Percentiles rank a stretch among this genome's conserved stretches.
phyloP scores from a whole-genome alignment of 2,113 vertebrate species.

The Tretioscincus oriximinensis region DNA sequence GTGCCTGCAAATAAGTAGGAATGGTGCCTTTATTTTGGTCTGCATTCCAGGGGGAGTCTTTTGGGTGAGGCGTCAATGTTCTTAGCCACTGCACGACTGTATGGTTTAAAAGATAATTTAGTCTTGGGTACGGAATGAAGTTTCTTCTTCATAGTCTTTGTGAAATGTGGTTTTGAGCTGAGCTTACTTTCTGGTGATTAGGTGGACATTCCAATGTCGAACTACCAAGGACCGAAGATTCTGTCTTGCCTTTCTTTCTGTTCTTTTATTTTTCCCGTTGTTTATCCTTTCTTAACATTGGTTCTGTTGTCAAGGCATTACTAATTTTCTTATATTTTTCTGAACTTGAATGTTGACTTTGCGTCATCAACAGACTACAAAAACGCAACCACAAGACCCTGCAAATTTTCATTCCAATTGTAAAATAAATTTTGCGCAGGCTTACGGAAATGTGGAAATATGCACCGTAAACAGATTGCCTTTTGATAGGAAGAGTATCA shows the following conservation, averaged over 20 bases:
- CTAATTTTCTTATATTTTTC: slow-evolving; percentile 46
- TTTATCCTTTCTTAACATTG: slow-evolving; percentile 47
- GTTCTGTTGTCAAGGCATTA: slow-evolving; percentile 43
- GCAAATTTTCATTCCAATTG: slow-evolving; percentile 63
- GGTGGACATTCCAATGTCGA: neutral
- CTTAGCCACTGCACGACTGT: too few relatives aligned
- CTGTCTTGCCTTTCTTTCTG: neutral
- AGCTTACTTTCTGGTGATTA: slow-evolving; percentile 27
- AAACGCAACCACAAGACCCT: slow-evolving; percentile 61
- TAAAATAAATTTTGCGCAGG: slow-evolving; percentile 47
- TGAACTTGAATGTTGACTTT: slow-evolving; percentile 52
- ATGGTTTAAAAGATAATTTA: too few relatives aligned
- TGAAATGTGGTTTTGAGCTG: neutral
- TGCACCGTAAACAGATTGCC: slow-evolving; percentile 60
- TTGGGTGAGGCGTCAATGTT: too few relatives aligned
- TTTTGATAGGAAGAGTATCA: slow-evolving; percentile 64
- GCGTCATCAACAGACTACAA: slow-evolving; percentile 53
- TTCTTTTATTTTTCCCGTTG: slow-evolving; percentile 1
- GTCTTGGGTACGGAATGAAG: neutral
- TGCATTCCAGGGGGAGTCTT: too few relatives aligned
- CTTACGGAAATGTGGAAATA: slow-evolving; percentile 60
- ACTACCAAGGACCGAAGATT: neutral
- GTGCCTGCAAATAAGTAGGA: too few relatives aligned
- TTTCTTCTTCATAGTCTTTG: neutral
- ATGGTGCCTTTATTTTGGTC: too few relatives aligned